These are phyloP conservation scores for Lordiphosa stackelbergi DNA, from an alignment of 1,140 invertebrate species.

Conservation along the genomic window DNA sequence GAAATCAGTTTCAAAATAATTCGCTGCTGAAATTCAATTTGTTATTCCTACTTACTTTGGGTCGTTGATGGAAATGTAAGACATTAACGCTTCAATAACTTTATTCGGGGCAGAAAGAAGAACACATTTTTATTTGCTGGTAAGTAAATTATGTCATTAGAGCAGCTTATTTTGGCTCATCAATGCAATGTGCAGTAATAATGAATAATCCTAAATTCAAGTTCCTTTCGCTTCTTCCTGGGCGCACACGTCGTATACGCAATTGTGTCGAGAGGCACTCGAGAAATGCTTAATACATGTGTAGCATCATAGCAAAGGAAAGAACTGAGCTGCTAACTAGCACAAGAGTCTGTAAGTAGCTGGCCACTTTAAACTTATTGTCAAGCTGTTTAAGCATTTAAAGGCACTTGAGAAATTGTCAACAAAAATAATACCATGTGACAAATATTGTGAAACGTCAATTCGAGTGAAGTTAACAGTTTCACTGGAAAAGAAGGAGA, in stretches of 20 bases:
- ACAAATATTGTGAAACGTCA: too few relatives aligned
- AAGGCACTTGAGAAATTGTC: too few relatives aligned
- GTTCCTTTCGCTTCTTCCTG: conserved; percentile 13
- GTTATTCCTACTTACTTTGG: conserved; percentile 60
- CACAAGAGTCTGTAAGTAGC: too few relatives aligned
- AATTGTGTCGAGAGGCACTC: conserved; percentile 38
- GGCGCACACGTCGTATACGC: conserved; percentile 45
- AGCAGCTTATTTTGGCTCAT: conserved; percentile 43
- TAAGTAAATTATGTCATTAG: conserved; percentile 71
- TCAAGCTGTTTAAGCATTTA: too few relatives aligned
- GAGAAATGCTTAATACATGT: conserved; percentile 2
- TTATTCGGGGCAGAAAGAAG: conserved; percentile 34
- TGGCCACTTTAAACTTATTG: too few relatives aligned
- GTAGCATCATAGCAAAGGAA: conserved; percentile 7
- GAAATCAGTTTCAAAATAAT: conserved; percentile 76
- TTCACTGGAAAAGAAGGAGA: background rate
- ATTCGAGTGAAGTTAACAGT: too few relatives aligned
- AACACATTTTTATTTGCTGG: conserved; percentile 56
- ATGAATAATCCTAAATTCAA: conserved; percentile 17
- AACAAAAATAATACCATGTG: too few relatives aligned
- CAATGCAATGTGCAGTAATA: conserved; percentile 29
- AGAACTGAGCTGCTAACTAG: conserved; percentile 9
- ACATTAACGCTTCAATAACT: conserved; percentile 67
- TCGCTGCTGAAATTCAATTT: conserved; percentile 71
- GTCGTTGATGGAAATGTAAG: conserved; percentile 10